Percentiles rank a stretch among this genome's conserved stretches.
phyloP scores from a whole-genome alignment of 2,888 invertebrate species.

The Cistogaster globosa region DNA sequence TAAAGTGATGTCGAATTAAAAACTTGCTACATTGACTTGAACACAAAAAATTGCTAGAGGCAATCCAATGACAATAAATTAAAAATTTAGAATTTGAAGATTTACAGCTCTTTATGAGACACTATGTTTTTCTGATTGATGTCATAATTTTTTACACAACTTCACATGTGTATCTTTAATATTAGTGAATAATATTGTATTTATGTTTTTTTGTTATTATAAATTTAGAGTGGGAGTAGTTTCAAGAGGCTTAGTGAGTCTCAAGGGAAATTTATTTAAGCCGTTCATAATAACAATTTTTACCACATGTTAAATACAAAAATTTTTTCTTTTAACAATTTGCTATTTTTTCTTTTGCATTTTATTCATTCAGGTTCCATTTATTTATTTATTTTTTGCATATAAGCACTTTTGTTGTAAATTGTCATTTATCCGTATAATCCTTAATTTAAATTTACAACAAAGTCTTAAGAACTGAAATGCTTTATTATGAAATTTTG shows the following conservation, averaged over 20 bases:
- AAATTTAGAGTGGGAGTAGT: constrained; percentile 67
- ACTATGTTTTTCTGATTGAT: constrained; percentile 40
- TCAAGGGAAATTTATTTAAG: constrained; percentile 82
- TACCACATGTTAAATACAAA: constrained; percentile 72
- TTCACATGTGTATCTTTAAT: constrained; percentile 52
- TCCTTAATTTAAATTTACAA: constrained; percentile 36
- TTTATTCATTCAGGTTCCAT: constrained; percentile 20
- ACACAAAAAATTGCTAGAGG: not conserved
- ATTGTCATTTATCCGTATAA: constrained; percentile 35
- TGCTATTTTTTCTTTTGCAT: constrained; percentile 22
- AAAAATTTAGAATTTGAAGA: not conserved
- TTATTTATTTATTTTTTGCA: constrained; percentile 37
- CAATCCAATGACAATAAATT: not conserved
- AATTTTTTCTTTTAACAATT: constrained; percentile 13
- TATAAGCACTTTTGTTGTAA: constrained; percentile 6
- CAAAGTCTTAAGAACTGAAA: not conserved
- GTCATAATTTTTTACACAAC: constrained; percentile 51
- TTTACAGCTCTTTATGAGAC: constrained; percentile 2
- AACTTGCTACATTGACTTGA: no score
- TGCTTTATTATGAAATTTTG: not conserved
- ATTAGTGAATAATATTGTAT: constrained; percentile 55
- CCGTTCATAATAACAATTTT: constrained; percentile 82
- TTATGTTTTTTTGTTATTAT: constrained; percentile 66
- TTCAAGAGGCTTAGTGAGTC: constrained; percentile 75
- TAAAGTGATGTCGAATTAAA: no score